Evolutionary conservation across 2,888 invertebrate genomes (phyloP), one percentile per base, ranked within the genome.

Genomic region (Drosophila mimica): DNA sequence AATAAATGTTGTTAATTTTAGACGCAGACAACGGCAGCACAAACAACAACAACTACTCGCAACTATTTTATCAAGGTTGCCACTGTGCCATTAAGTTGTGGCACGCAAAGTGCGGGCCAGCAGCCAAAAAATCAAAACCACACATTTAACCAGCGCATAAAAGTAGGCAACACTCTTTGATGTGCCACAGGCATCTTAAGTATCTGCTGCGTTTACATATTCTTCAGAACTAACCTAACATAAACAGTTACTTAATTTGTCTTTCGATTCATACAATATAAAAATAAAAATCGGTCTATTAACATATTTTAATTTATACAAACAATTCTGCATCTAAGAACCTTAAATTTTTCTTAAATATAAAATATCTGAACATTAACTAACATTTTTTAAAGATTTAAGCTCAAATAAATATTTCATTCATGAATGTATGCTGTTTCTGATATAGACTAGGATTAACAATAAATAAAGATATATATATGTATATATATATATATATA

Each of bases 1-100:
- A 88, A 88, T 86, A 89, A 88, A 88, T 89, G 85, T 85, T 84
- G 88, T 89, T 86, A 85, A 86, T 89, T 86, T 84, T 82, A 89
- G 79, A 73, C 74, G 74, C 76, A 84, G 70, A 59, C 82, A 64
- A 60, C 69, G 38, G 56, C 59, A 46, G 48, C 7, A 11, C 40
- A 40, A 11, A 2, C 43, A 52, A 31, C 17, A 17, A 28, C 57
- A 56, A 40, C 34, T 62, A 38, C 60, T 33, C 17, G 7, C 43
- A 70, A 68, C 78, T 57, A 75, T 71, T 65, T 53, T 31, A 66
- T 25, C 68, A 63, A 66, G 57, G 53, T 67, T 74, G 68, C 54
- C 61, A 56, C 56, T 52, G 62, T 62, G 48, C 54, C 61, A 59
- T 56, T 56, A 59, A 62, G 33, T 34, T 63, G 66, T 54, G 69